Evolutionary conservation across 2,888 invertebrate genomes (phyloP).

Genomic region (Nymphalis polychloros): DNA sequence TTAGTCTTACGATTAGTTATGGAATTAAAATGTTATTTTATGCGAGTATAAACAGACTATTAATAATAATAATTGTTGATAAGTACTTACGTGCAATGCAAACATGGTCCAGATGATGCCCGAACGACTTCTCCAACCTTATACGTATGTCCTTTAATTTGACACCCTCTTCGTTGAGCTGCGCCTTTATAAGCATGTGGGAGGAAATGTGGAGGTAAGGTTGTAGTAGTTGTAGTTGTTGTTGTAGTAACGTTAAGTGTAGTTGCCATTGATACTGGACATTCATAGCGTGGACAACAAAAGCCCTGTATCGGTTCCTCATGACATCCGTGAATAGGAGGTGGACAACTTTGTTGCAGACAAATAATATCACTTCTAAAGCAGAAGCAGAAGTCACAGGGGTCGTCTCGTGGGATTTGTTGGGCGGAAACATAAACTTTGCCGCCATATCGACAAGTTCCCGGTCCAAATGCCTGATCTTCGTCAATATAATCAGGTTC

Average conservation of each 20-base stretch:
- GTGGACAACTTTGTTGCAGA: slow-evolving; percentile 96
- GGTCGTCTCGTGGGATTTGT: slow-evolving; percentile 96
- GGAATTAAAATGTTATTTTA: no score
- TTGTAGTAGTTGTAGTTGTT: slow-evolving; percentile 92
- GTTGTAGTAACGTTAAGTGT: slow-evolving; percentile 92
- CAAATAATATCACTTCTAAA: slow-evolving; percentile 98
- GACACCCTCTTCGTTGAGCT: slow-evolving; percentile 89
- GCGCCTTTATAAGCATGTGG: slow-evolving; percentile 89
- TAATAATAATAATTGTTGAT: slow-evolving; percentile 1
- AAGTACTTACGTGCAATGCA: slow-evolving; percentile 97
- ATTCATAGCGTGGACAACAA: slow-evolving; percentile 97
- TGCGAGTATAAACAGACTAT: no score
- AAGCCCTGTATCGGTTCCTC: slow-evolving; percentile 96
- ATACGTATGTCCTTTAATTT: slow-evolving; percentile 92
- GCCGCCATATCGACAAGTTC: slow-evolving; percentile 95
- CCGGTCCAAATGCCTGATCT: slow-evolving; percentile 91
- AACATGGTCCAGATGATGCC: slow-evolving; percentile 94
- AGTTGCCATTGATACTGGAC: slow-evolving; percentile 93
- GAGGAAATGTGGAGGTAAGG: slow-evolving; percentile 91
- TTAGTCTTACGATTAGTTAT: no score
- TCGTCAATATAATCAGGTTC: slow-evolving; percentile 89
- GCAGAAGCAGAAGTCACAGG: slow-evolving; percentile 98
- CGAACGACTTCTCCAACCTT: slow-evolving; percentile 92
- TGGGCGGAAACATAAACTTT: slow-evolving; percentile 96
- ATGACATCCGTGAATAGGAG: slow-evolving; percentile 94